Evolutionary conservation across 2,797 vertebrate species (phyloP), one percentile per base, ranked within the genome.

Genomic region (Danionella dracula): DNA sequence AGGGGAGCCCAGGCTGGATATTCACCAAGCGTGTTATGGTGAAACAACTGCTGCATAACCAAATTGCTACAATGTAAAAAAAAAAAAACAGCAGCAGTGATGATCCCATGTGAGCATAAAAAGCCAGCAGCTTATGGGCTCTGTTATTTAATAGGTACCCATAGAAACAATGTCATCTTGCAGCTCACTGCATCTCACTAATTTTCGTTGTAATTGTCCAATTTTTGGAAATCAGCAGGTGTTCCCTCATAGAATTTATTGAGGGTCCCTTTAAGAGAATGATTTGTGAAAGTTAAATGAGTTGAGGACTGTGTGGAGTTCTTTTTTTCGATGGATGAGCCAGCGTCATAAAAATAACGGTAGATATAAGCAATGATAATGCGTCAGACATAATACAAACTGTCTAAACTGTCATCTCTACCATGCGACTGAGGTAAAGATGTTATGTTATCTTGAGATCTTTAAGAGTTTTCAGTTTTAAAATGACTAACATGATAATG

Each of bases 11-110:
- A 42, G 0, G 68, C 57, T 42, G 67, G 66, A 67, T 78, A 83
- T 86, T 82, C 81, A 71, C 80, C 73, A 77, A 76, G 76, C 66
- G 74, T 81, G 84, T 78, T 78, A 72, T 85, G 80, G 64, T 72
- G 45, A 16, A 79, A 81, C 71, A 81, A 78, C 73, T 73, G 66
- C 58, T 61, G 70, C 19, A 45, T 70, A 62, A 75, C 67, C 50
- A 66, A 70, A 74, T 38, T 1, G 45, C 55, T 69, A 48, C 4
- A 40, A 48, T 51, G 32, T 6, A 56, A 57, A 51, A 67, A 27
- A n/a, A 76, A 81, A 17, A 29, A 64, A 78, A 66, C 4, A 10
- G 46, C 17, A 40, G 31, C 7, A 34, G 45, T 72, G 32, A 62
- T 29, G 27, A 66, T 68, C 68, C 77, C 58, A 73, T 73, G 68